Percentiles rank a stretch among this genome's conserved stretches.
Evolutionary conservation across 2,797 vertebrate genomes (phyloP).

Genomic region (Botia kubotai): DNA sequence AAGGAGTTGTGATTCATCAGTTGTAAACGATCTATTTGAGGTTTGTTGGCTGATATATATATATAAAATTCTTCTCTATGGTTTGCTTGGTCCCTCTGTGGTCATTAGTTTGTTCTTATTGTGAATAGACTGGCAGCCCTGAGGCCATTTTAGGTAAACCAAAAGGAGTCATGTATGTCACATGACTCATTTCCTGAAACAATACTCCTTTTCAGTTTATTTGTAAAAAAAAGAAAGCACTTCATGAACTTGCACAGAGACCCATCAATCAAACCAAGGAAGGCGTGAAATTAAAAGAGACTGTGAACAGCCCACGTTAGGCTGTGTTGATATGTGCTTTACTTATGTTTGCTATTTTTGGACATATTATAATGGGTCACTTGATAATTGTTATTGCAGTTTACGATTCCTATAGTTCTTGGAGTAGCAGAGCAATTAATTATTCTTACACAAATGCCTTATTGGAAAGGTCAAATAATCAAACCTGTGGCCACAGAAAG

Average conservation of each 20-base stretch:
- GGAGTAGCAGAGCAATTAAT: neutral
- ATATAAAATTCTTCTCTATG: neutral
- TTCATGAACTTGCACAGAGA: slow-evolving; percentile 18
- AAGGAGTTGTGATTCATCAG: slow-evolving; percentile 28
- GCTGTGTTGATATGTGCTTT: slow-evolving; percentile 21
- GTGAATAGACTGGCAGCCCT: slow-evolving; percentile 4
- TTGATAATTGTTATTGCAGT: slow-evolving; percentile 35
- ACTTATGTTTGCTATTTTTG: slow-evolving; percentile 31
- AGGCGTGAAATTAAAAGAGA: slow-evolving; percentile 25
- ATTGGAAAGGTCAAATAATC: slow-evolving; percentile 25
- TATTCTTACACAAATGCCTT: slow-evolving; percentile 16
- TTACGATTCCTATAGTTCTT: neutral
- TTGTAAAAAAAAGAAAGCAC: neutral
- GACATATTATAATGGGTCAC: slow-evolving; percentile 23
- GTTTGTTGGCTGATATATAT: neutral
- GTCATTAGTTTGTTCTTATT: slow-evolving; percentile 16
- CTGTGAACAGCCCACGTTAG: slow-evolving; percentile 19
- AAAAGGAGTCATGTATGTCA: slow-evolving; percentile 29
- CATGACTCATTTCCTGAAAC: slow-evolving; percentile 36
- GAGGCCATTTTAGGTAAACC: slow-evolving; percentile 32
- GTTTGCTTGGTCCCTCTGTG: slow-evolving; percentile 8
- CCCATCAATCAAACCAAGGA: slow-evolving; percentile 15
- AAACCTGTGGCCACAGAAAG: slow-evolving; percentile 11
- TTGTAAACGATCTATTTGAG: slow-evolving; percentile 28
- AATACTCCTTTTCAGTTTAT: slow-evolving; percentile 17